phyloP scores from a whole-genome alignment of 1,140 invertebrate species.

The Dufourea novaeangliae region DNA sequence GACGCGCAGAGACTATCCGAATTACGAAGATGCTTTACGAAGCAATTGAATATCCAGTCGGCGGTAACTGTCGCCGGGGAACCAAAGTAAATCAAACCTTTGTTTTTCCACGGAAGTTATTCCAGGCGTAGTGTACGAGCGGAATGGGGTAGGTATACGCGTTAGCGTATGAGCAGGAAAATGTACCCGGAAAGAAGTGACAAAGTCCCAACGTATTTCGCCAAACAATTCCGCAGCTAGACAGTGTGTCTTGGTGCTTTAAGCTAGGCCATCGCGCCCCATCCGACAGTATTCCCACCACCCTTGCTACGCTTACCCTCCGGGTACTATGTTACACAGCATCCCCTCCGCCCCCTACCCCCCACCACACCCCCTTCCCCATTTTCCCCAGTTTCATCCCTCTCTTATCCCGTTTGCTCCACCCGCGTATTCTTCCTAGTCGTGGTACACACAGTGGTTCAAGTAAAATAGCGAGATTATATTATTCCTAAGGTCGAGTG shows the following conservation, averaged over 20 bases:
- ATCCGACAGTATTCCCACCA: conserved; percentile 53
- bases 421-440: conserved; percentile 47
- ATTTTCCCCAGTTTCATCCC: conserved; percentile 26
- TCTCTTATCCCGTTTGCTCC: conserved; percentile 50
- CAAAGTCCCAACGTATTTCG: conserved; percentile 74
- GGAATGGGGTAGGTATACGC: conserved; percentile 42
- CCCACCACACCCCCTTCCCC: too few species aligned
- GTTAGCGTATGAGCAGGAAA: conserved; percentile 64
- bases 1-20: neutral
- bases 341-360: neutral
- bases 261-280: conserved; percentile 72
- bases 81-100: conserved; percentile 51
- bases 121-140: conserved; percentile 28
- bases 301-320: conserved; percentile 29
- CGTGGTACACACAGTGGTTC: conserved; percentile 56
- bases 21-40: conserved; percentile 36
- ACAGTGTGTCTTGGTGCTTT: conserved; percentile 74
- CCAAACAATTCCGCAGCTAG: conserved; percentile 74
- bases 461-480: conserved; percentile 75
- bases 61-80: conserved; percentile 17
- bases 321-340: conserved; percentile 57
- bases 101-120: conserved; percentile 59
- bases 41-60: neutral
- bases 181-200: conserved; percentile 74
- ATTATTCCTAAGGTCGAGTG: conserved; percentile 69